These are phyloP conservation scores for Plagodis dolabraria DNA, from an alignment of 2,888 invertebrate species.

Conservation along the genomic window DNA sequence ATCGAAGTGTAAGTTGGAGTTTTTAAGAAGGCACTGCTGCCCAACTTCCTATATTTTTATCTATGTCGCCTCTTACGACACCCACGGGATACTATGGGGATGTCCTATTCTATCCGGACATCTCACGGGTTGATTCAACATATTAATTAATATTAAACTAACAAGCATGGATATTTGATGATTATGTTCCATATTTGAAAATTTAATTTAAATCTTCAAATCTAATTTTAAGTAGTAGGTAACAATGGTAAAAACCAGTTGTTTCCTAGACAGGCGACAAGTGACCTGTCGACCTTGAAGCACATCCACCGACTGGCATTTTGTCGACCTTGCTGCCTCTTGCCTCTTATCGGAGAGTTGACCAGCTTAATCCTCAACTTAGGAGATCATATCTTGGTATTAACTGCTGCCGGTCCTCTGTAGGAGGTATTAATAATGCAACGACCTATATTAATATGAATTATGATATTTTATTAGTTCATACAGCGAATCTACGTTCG, in stretches of 20 bases:
- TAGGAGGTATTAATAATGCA: background rate
- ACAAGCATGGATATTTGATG: no score
- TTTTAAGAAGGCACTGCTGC: no score
- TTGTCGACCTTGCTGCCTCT: slow-evolving; percentile 69
- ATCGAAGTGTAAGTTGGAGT: no score
- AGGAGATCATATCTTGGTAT: no score
- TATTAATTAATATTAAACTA: no score
- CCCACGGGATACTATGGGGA: no score
- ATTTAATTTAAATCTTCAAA: background rate
- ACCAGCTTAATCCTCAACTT: background rate
- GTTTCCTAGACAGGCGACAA: slow-evolving; percentile 88
- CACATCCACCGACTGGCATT: slow-evolving; percentile 94
- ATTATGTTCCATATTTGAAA: no score
- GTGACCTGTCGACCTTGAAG: slow-evolving; percentile 90
- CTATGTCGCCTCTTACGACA: no score
- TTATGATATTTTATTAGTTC: background rate
- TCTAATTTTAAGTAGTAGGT: background rate
- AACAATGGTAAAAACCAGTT: slow-evolving; percentile 30
- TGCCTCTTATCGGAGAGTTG: background rate
- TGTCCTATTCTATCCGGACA: no score
- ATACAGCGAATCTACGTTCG: background rate
- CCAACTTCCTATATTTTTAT: no score
- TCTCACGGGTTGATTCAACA: no score
- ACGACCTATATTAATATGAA: slow-evolving; percentile 8
- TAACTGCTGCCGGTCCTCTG: background rate